phyloP scores from a whole-genome alignment of 2,888 invertebrate species.

The Leuctra nigra region DNA sequence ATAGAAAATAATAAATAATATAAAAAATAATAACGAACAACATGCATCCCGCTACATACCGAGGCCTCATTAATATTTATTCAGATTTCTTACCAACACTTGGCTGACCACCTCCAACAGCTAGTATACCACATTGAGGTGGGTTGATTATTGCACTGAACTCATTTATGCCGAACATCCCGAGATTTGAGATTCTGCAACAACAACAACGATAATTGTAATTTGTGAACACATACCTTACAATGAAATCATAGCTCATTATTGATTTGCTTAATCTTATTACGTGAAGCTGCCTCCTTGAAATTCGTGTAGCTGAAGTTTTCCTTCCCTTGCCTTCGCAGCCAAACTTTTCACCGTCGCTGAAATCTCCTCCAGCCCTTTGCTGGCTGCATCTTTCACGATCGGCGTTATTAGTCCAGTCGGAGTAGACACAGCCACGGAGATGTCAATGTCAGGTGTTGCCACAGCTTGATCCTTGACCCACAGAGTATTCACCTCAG shows the following conservation, averaged over 20 bases:
- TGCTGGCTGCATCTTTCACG: conserved; percentile 47
- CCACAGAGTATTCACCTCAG: conserved; percentile 44
- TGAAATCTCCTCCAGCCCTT: conserved; percentile 49
- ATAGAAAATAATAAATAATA: no score
- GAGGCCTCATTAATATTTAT: no score
- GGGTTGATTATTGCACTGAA: conserved; percentile 63
- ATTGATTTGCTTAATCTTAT: no score
- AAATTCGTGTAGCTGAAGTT: conserved; percentile 60
- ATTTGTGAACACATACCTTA: no score
- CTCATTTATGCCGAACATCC: conserved; percentile 58
- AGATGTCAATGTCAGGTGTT: conserved; percentile 47
- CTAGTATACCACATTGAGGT: conserved; percentile 59
- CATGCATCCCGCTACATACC: no score
- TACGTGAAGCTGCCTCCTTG: conserved; percentile 53
- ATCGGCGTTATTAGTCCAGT: conserved; percentile 60
- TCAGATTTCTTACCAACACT: conserved; percentile 39
- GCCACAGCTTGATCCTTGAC: conserved; percentile 41
- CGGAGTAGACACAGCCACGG: conserved; percentile 58
- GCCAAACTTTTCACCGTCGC: conserved; percentile 47
- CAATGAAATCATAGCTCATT: no score
- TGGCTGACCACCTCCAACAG: conserved; percentile 44
- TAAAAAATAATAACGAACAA: no score
- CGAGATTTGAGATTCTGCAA: conserved; percentile 57
- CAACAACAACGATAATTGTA: no score
- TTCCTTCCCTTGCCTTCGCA: conserved; percentile 50